Evolutionary conservation across 2,888 invertebrate genomes (phyloP).

Genomic region (Coenonympha glycerion): DNA sequence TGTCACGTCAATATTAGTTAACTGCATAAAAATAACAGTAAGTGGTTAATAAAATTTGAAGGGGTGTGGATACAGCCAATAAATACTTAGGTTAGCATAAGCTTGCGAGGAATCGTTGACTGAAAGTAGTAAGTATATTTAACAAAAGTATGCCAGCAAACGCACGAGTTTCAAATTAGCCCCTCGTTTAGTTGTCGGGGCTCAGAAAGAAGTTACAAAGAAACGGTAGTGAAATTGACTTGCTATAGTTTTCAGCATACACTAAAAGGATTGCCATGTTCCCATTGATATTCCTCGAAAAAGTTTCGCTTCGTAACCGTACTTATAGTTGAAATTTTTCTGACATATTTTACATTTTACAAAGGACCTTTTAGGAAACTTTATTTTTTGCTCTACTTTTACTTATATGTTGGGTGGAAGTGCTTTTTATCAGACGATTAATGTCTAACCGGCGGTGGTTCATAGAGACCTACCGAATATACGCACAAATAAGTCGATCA

Average conservation of each 20-base stretch:
- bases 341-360: constrained; percentile 12
- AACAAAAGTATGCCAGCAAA: not conserved
- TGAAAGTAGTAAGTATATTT: too few species aligned
- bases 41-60: too few species aligned
- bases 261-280: constrained; percentile 74
- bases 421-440: too few species aligned
- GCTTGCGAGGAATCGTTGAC: too few species aligned
- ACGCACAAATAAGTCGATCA: too few species aligned
- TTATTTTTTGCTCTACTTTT: not conserved
- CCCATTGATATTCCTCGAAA: constrained; percentile 49
- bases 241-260: constrained; percentile 61
- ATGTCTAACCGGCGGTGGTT: too few species aligned
- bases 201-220: constrained; percentile 4
- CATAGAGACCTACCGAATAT: too few species aligned
- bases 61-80: too few species aligned
- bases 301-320: constrained; percentile 24
- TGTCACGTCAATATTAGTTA: too few species aligned
- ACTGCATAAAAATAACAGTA: too few species aligned
- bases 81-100: too few species aligned
- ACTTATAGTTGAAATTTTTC: constrained; percentile 16
- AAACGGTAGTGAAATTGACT: constrained; percentile 42
- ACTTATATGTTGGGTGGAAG: too few species aligned
- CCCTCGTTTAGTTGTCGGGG: not conserved
- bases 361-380: constrained; percentile 1
- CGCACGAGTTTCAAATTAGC: constrained; percentile 2